Base-by-base conservation (phyloP, 2,888 invertebrate species). In the Scrobipalpa costella region DNA sequence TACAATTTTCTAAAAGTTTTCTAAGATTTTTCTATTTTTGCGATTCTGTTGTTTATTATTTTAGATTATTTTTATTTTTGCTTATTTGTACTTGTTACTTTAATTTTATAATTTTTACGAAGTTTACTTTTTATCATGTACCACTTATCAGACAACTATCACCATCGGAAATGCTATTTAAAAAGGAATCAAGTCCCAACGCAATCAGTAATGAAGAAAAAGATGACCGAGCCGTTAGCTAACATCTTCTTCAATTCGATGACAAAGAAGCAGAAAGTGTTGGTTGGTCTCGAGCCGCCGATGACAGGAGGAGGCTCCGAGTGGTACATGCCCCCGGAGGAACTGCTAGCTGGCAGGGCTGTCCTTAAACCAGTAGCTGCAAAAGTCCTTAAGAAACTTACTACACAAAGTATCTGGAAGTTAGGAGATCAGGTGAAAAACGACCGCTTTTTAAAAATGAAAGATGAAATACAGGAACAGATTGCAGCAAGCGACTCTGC, bases 181-280 rank as follows among this genome's bases (percentile, higher is more conserved):
- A 69, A 84, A 70, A 78, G 71, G 15, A 76, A 85, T 15, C 78
- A 84, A 65, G 88, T 89, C 8, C 91, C 91, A 1, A 85, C 86
- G 0, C 86, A 88, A 68, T 83, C 77, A 58, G 71, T 82, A 9
- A 90, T 90, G 69, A 85, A 73, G 63, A 73, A 81, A 0, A 85
- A 75, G 65, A 90, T 91, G 91, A 67, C 73, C 8, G 77, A 78
- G 6, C 67, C 80, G 0, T 78, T 91, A 1, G 90, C 90, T 0
- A 74, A 78, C 7, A 78, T 90, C 44, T 90, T 85, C 67, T 91
- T 90, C 68, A 85, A 87, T 61, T 84, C 84, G 0, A 90, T 90
- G 91, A 75, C 69, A 7, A 74, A 76, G 0, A 83, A 81, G 64
- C 70, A 84, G 0, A 88, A 85, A 69, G 73, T 80, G 1, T 71